phyloP scores from a whole-genome alignment of 2,797 vertebrate genomes.

The Sus cebifrons region DNA sequence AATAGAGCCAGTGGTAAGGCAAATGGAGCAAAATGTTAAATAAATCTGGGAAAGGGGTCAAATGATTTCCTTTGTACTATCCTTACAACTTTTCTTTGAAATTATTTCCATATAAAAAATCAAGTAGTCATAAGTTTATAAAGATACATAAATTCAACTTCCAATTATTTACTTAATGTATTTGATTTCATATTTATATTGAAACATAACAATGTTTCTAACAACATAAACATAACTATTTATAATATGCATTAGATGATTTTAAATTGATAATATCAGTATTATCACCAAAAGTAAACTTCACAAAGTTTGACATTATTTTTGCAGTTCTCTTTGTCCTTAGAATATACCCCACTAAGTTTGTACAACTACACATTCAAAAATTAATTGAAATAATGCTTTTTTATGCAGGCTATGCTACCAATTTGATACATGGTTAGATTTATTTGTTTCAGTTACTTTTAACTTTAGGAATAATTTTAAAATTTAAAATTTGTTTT shows the following conservation, averaged over 20 bases:
- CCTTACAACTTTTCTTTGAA: conserved; percentile 50
- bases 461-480: conserved; percentile 29
- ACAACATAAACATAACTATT: not conserved
- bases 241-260: not conserved
- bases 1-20: not conserved
- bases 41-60: not conserved
- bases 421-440: not conserved
- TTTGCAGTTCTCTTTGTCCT: not conserved
- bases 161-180: not conserved
- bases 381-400: not conserved
- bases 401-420: not conserved
- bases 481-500: conserved; percentile 4
- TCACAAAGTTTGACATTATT: conserved; percentile 45
- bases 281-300: conserved; percentile 24
- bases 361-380: not conserved
- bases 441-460: conserved; percentile 23
- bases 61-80: not conserved
- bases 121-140: not conserved
- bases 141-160: not conserved
- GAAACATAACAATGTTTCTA: not conserved
- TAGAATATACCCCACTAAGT: not conserved
- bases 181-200: not conserved
- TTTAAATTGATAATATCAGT: conserved; percentile 12
- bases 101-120: conserved; percentile 18
- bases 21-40: not conserved